Evolutionary conservation across 2,113 vertebrate genomes (phyloP), one percentile per base, ranked within the genome.

Genomic region (Halichoerus grypus): DNA sequence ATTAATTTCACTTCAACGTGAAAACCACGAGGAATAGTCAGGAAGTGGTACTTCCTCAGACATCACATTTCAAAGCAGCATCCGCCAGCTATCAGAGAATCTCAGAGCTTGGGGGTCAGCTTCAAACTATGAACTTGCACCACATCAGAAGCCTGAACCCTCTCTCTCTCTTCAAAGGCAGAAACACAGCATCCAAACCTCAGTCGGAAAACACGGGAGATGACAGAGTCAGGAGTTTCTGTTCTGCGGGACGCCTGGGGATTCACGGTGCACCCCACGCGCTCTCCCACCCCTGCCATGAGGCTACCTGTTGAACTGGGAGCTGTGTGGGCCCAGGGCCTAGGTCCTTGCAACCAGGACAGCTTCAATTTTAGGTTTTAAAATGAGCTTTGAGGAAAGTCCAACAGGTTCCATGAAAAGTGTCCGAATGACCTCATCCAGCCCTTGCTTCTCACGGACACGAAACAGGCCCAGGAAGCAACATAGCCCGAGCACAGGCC

Each of bases 271-370:
- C 53, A 36, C 22, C 2, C 22, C 18, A 4, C 16, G 1, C 9
- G 4, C 14, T 15, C 1, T 33, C 76, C 46, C 2, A 16, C n/a
- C 5, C 18, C 4, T 0, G 2, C n/a, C n/a, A 1, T 1, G 7
- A 39, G 33, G 53, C 15, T 2, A 4, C 77, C 49, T n/a, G 24
- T 21, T 53, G 46, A 5, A 81, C 46, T 15, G 51, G 79, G 5
- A 18, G 31, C 63, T 16, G 5, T 10, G 14, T 21, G 16, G 16
- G 63, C 15, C 4, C 10, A 26, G 16, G 10, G 3, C 26, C 46
- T 4, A 7, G 4, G 36, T 39, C 46, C 57, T 39, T 39, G 22
- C 3, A 4, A 57, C 74, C 39, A 14, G 55, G 42, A 22, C 0
- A 6, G 36, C n/a, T 71, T 49, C 7, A 7, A 2, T 36, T 31